Percentiles rank a stretch among this genome's conserved stretches.
Evolutionary conservation across 2,797 vertebrate species (phyloP).

Genomic region (Rhynchonycteris naso): DNA sequence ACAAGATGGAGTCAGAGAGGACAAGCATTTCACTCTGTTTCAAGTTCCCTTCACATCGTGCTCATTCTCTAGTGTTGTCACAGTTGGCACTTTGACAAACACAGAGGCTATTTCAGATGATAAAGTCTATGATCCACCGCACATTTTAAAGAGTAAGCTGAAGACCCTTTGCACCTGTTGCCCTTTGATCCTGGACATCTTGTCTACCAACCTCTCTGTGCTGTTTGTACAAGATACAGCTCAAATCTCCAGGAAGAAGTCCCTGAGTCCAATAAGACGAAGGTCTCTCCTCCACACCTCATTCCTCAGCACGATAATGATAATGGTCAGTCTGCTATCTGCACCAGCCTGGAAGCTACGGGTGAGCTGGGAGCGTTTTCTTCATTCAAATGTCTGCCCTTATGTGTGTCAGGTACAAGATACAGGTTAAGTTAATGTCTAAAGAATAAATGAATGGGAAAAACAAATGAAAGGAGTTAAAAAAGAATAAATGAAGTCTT

Average conservation of each 20-base stretch:
- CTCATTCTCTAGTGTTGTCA: background rate
- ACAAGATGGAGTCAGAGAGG: background rate
- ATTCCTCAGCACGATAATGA: no score
- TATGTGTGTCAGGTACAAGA: rapidly evolving
- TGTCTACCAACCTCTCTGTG: rapidly evolving
- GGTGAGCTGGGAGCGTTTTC: background rate
- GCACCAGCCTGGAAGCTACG: background rate
- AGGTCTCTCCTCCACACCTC: rapidly evolving
- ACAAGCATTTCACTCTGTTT: background rate
- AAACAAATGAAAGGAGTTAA: background rate
- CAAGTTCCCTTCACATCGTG: rapidly evolving
- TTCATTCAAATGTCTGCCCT: background rate
- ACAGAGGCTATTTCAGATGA: no score
- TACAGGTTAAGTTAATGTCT: background rate
- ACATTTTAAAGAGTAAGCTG: background rate
- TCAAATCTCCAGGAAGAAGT: background rate
- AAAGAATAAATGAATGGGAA: background rate
- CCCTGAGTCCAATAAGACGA: rapidly evolving
- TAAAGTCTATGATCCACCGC: background rate
- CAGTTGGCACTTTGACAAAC: background rate
- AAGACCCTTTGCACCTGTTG: background rate
- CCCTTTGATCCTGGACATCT: background rate
- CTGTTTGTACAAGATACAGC: background rate
- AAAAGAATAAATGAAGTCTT: background rate
- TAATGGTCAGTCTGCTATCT: background rate